These are phyloP conservation scores for Cactoblastis cactorum DNA, from an alignment of 2,888 invertebrate genomes.

Conservation along the genomic window DNA sequence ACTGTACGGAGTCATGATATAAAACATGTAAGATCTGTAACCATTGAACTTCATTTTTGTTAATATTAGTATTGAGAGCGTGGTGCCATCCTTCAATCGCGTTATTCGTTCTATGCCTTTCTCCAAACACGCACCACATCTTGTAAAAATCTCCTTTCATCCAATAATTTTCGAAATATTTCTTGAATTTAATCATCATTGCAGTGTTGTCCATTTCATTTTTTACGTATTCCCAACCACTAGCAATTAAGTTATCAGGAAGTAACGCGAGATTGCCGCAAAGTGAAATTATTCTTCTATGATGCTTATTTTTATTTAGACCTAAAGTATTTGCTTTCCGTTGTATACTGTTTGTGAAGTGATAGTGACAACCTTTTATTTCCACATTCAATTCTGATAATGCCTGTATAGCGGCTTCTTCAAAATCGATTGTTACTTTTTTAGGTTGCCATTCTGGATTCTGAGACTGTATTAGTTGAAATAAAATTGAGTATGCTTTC, in stretches of 20 bases:
- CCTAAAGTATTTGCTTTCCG: neutral
- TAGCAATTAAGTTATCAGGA: neutral
- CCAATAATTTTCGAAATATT: neutral
- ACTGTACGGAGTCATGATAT: too few species aligned
- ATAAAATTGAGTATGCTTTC: slow-evolving; percentile 1
- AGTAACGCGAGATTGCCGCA: neutral
- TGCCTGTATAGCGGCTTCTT: neutral
- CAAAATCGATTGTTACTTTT: neutral
- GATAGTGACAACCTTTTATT: neutral
- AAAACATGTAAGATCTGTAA: too few species aligned
- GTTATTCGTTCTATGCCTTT: too few species aligned
- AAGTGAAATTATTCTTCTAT: neutral
- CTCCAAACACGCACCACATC: neutral
- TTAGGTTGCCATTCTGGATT: slow-evolving; percentile 6
- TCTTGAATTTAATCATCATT: neutral
- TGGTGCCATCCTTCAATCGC: too few species aligned
- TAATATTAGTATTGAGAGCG: too few species aligned
- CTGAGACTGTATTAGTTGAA: slow-evolving; percentile 1
- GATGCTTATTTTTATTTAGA: neutral
- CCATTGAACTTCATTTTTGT: too few species aligned
- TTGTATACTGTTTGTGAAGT: neutral
- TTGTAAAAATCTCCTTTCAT: neutral
- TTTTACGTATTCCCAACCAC: neutral
- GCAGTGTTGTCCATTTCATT: too few species aligned
- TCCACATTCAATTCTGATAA: neutral